These are phyloP conservation scores for Helicoverpa zea DNA, from an alignment of 1,140 invertebrate species.

Conservation along the genomic window DNA sequence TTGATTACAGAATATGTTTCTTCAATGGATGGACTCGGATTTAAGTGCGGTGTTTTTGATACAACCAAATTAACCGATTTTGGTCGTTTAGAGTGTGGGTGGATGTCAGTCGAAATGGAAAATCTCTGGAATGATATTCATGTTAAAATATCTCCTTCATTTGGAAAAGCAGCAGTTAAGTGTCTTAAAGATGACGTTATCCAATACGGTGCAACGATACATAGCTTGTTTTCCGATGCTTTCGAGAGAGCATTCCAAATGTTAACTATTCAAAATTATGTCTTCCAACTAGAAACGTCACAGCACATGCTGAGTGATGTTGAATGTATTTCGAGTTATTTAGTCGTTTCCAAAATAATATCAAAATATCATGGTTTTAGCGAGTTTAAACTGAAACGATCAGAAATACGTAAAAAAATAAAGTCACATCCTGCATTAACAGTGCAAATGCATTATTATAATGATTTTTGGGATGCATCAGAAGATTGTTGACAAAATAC, in stretches of 20 bases:
- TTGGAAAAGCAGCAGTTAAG: slow-evolving; percentile 55
- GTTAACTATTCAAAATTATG: slow-evolving; percentile 21
- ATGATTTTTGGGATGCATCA: slow-evolving; percentile 26
- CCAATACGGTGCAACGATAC: slow-evolving; percentile 61
- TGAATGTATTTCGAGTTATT: slow-evolving; percentile 47
- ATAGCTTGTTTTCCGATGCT: slow-evolving; percentile 53
- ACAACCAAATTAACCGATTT: not conserved
- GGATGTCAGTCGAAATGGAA: not conserved
- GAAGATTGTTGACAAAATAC: not conserved
- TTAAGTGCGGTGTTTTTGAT: not conserved
- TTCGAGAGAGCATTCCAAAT: slow-evolving; percentile 42
- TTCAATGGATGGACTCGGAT: slow-evolving; percentile 49
- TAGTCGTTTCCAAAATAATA: slow-evolving; percentile 40
- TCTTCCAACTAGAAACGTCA: slow-evolving; percentile 39
- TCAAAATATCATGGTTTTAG: slow-evolving; percentile 3
- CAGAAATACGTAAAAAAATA: slow-evolving; percentile 55
- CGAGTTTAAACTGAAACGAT: slow-evolving; percentile 22
- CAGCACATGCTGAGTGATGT: slow-evolving; percentile 54
- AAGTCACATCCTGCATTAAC: slow-evolving; percentile 62
- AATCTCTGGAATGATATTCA: slow-evolving; percentile 17
- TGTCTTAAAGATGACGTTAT: slow-evolving; percentile 60
- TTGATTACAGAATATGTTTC: slow-evolving; percentile 53
- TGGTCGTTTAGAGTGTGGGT: not conserved
- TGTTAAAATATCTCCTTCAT: slow-evolving; percentile 42
- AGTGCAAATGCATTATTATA: slow-evolving; percentile 72